Conservation (phyloP, 2,113 vertebrate species). For the Lophochroa leadbeateri region DNA sequence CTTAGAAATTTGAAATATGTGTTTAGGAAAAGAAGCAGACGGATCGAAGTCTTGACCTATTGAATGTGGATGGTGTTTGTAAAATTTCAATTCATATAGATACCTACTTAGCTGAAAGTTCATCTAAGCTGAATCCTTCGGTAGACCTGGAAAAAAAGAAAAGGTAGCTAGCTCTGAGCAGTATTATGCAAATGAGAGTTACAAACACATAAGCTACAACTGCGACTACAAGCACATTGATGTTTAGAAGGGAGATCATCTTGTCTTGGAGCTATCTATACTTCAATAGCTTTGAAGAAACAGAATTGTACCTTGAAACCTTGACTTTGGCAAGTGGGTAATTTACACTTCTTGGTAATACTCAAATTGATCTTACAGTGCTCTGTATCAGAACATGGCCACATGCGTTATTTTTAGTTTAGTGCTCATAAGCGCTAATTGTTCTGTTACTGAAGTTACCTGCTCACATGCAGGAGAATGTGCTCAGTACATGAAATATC, state of each 20-base stretch:
- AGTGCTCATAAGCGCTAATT: background rate
- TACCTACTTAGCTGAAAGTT: background rate
- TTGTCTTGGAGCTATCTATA: background rate
- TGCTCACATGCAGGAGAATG: background rate
- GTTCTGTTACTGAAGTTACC: background rate
- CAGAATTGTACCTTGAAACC: background rate
- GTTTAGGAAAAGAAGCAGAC: background rate
- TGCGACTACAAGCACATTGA: background rate
- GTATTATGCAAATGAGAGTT: background rate
- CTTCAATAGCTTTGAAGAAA: background rate
- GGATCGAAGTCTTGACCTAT: background rate
- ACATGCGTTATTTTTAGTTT: background rate
- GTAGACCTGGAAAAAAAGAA: background rate
- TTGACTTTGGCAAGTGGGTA: background rate
- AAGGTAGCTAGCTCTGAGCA: background rate
- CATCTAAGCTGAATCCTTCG: background rate
- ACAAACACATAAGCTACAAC: background rate
- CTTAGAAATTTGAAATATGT: background rate
- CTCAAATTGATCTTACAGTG: background rate
- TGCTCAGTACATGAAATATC: background rate
- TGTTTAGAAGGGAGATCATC: background rate
- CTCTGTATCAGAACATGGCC: background rate
- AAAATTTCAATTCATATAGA: background rate
- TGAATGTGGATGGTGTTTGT: background rate
- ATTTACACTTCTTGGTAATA: background rate